Percentiles rank a stretch among this genome's conserved stretches.
Evolutionary conservation across 1,140 invertebrate genomes (phyloP).

Genomic region (Diabrotica undecimpunctata): DNA sequence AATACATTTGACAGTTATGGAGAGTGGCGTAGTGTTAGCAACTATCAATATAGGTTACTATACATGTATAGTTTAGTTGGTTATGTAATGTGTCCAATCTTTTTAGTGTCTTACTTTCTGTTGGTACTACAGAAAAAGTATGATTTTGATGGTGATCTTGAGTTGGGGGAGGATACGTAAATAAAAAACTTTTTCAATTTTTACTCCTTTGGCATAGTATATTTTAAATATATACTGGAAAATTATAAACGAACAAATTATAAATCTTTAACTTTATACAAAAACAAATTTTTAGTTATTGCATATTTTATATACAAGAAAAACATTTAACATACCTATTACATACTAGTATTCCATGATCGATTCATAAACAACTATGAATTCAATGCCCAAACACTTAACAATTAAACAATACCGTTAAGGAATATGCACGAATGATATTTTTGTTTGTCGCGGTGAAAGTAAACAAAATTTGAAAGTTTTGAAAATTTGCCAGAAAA

Average conservation of each 20-base stretch:
- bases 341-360: background rate
- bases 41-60: too few relatives aligned
- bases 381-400: background rate
- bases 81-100: too few relatives aligned
- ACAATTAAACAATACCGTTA: background rate
- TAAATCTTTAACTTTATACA: background rate
- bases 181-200: background rate
- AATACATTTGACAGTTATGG: too few relatives aligned
- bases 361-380: conserved; percentile 1
- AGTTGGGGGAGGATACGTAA: background rate
- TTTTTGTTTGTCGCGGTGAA: too few relatives aligned
- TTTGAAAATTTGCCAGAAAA: too few relatives aligned
- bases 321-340: conserved; percentile 21
- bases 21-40: too few relatives aligned
- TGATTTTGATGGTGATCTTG: too few relatives aligned
- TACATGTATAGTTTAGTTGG: too few relatives aligned
- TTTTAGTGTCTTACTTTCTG: too few relatives aligned
- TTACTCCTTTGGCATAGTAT: background rate
- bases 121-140: too few relatives aligned
- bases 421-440: too few relatives aligned
- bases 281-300: conserved; percentile 17
- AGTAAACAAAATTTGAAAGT: too few relatives aligned
- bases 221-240: background rate
- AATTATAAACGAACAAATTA: conserved; percentile 3
- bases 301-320: conserved; percentile 19